A percentile compares a stretch with the other conserved stretches of the same genome.
These are phyloP conservation scores for Sparus aurata DNA, from an alignment of 2,797 vertebrate genomes.

Conservation along the genomic window DNA sequence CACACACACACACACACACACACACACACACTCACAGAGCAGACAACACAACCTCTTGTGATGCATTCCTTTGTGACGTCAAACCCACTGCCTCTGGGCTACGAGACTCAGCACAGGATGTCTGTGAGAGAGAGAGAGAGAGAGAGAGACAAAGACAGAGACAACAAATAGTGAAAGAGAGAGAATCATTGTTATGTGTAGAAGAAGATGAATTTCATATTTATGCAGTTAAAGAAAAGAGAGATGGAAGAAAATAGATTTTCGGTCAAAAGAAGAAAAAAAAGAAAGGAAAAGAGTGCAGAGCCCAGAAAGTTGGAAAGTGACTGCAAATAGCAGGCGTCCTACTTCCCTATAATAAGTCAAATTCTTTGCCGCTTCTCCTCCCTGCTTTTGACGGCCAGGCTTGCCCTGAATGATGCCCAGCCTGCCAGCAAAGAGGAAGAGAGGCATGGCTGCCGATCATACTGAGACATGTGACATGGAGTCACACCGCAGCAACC, in stretches of 20 bases:
- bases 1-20: conserved; percentile 27
- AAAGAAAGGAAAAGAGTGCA: conserved; percentile 27
- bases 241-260: conserved; percentile 21
- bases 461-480: conserved; percentile 69
- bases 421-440: conserved; percentile 60
- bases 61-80: conserved; percentile 83
- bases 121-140: conserved; percentile 48
- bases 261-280: background rate
- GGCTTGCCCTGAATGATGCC: conserved; percentile 56
- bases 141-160: conserved; percentile 38
- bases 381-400: conserved; percentile 62
- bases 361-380: conserved; percentile 63
- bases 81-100: conserved; percentile 73
- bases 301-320: conserved; percentile 68
- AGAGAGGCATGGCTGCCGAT: conserved; percentile 57
- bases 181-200: conserved; percentile 1
- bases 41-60: conserved; percentile 81
- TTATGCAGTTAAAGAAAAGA: conserved; percentile 26
- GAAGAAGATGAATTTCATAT: conserved; percentile 40
- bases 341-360: conserved; percentile 75
- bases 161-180: conserved; percentile 32
- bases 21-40: conserved; percentile 30
- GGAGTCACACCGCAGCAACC: conserved; percentile 56
- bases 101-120: conserved; percentile 75
- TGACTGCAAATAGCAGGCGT: conserved; percentile 72